Base-by-base conservation (phyloP, 2,797 vertebrate genomes). In the Luscinia megarhynchos region DNA sequence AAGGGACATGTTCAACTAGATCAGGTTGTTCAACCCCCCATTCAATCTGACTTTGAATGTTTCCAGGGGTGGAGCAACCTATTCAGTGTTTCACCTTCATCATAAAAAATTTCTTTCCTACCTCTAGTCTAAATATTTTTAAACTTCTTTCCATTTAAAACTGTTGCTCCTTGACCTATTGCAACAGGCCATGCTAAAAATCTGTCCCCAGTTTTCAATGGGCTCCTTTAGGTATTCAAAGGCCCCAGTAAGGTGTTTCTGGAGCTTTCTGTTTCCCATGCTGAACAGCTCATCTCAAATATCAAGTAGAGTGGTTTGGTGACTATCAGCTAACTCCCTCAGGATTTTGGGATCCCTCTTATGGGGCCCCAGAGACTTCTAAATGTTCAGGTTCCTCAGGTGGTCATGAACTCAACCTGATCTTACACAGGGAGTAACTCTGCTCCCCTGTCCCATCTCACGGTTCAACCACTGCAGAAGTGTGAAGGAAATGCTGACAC, bases 401-500 rank as follows among this genome's bases (percentile, higher is more conserved):
- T 24, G 18, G 4, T 62, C 57, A 38, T 0, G 2, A 75, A 20
- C 23, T 9, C 32, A n/a, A 21, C 57, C 16, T 77, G 64, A 6
- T 51, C 23, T 46, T 69, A 4, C 4, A 38, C 3, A 29, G 11
- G 57, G 10, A 9, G 5, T 3, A 18, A 29, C 11, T 58, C 67
- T 34, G 5, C 24, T 74, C 6, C 5, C 11, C 3, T 6, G 7
- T 32, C 15, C 17, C 11, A 2, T 23, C 40, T 43, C 58, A 24
- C 3, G 4, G 19, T 40, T 30, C 16, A 24, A 9, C 11, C 13
- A 22, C 12, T 46, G 0, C 0, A 70, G 43, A 53, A 15, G 3
- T 38, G 29, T n/a, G 15, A 36, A 85, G 69, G 34, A 75, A 19
- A 69, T 12, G 1, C 13, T 82, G 8, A 12, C 17, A 27, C 5